Conservation (phyloP, 2,113 vertebrate species). For the Pagrus major region DNA sequence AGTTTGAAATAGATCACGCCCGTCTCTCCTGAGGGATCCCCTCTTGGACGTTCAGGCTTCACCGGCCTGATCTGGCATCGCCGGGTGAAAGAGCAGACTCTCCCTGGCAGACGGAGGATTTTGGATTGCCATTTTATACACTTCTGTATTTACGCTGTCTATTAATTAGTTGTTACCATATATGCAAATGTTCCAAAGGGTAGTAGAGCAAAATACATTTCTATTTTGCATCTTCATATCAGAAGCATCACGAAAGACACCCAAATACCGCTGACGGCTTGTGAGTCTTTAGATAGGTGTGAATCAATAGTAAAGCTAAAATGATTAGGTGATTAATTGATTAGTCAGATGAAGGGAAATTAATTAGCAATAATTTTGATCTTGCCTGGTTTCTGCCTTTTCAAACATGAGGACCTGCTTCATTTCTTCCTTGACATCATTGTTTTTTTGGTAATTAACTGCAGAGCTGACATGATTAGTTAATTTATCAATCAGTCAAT, state of each 20-base stretch:
- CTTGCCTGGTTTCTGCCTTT: not conserved
- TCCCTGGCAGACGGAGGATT: not conserved
- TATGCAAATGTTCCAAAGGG: not conserved
- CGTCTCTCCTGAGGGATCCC: conserved; percentile 44
- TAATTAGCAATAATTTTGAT: not conserved
- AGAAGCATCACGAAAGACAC: not conserved
- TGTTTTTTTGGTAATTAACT: not conserved
- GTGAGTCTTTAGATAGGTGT: not conserved
- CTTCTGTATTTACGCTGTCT: not conserved
- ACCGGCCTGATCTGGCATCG: conserved; percentile 16
- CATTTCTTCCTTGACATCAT: not conserved
- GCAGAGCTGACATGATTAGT: not conserved
- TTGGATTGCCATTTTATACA: not conserved
- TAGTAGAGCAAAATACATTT: too few species aligned
- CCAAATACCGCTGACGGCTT: not conserved
- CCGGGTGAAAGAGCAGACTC: conserved; percentile 11
- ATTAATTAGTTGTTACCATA: conserved; percentile 1
- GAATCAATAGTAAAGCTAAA: not conserved
- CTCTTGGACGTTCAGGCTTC: conserved; percentile 15
- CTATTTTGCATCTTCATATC: not conserved
- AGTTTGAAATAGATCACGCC: conserved; percentile 28
- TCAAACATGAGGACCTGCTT: not conserved
- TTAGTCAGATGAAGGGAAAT: not conserved
- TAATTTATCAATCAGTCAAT: too few species aligned
- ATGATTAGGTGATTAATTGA: not conserved